These are phyloP conservation scores for Machimus rusticus DNA, from an alignment of 2,888 invertebrate genomes.

Conservation along the genomic window DNA sequence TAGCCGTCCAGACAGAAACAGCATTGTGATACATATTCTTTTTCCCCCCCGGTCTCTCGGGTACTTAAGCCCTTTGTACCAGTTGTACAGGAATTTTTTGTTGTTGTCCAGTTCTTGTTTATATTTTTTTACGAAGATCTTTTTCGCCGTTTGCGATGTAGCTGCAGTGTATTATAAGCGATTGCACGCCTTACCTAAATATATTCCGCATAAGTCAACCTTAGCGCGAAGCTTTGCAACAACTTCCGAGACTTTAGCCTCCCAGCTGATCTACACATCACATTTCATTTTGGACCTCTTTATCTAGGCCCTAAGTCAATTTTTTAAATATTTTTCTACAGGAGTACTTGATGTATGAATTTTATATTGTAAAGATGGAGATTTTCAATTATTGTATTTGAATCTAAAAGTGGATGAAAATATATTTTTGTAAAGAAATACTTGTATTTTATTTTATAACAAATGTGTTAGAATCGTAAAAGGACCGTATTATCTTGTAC, in stretches of 20 bases:
- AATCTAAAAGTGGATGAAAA: background rate
- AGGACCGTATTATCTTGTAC: too few species aligned
- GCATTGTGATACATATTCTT: slow-evolving; percentile 31
- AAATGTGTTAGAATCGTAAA: background rate
- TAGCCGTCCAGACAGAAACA: slow-evolving; percentile 23
- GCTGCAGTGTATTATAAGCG: background rate
- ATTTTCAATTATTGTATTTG: slow-evolving; percentile 25
- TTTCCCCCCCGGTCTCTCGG: background rate
- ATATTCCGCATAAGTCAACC: background rate
- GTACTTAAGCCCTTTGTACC: background rate
- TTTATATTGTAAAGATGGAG: slow-evolving; percentile 30
- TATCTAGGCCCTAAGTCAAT: slow-evolving; percentile 32
- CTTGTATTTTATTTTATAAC: background rate
- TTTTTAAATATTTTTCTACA: slow-evolving; percentile 39
- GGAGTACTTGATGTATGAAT: slow-evolving; percentile 19
- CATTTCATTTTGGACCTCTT: slow-evolving; percentile 7
- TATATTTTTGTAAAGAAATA: slow-evolving; percentile 30
- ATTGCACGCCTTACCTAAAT: background rate
- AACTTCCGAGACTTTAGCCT: slow-evolving; percentile 21
- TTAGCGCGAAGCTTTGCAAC: background rate
- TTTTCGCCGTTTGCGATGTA: background rate
- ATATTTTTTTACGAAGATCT: background rate
- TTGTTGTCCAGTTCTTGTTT: background rate
- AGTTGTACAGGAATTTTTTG: slow-evolving; percentile 1
- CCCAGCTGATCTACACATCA: slow-evolving; percentile 24